Conservation (phyloP, 2,113 vertebrate genomes). For the Dasyurus viverrinus region DNA sequence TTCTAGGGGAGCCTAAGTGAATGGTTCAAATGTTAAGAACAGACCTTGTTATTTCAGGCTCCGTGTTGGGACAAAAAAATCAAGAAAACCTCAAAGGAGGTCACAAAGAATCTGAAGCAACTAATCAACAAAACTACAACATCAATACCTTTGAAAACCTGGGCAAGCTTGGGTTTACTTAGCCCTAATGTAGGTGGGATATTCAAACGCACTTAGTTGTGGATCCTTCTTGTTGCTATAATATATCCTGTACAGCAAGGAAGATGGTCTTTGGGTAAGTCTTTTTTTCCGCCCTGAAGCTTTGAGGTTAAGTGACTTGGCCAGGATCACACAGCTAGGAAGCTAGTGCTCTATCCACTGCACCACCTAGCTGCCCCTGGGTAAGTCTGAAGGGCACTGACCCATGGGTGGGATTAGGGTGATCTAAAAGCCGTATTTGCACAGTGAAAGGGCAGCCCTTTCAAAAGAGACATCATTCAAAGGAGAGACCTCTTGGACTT, state of each 20-base stretch:
- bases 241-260: background rate
- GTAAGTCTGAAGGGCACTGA: background rate
- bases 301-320: no score
- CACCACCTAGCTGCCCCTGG: background rate
- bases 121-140: no score
- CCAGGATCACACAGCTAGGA: no score
- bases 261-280: background rate
- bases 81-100: no score
- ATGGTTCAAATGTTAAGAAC: background rate
- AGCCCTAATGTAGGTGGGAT: background rate
- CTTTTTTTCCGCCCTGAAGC: no score
- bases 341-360: no score
- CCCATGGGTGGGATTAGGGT: background rate
- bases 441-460: background rate
- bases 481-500: background rate
- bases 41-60: background rate
- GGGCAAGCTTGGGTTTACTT: background rate
- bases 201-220: background rate
- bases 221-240: background rate
- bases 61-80: background rate
- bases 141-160: no score
- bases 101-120: no score
- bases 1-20: background rate
- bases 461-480: background rate
- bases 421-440: background rate